These are phyloP conservation scores for Botrylloides violaceus DNA, from an alignment of 23 tunicate genomes.

Conservation along the genomic window DNA sequence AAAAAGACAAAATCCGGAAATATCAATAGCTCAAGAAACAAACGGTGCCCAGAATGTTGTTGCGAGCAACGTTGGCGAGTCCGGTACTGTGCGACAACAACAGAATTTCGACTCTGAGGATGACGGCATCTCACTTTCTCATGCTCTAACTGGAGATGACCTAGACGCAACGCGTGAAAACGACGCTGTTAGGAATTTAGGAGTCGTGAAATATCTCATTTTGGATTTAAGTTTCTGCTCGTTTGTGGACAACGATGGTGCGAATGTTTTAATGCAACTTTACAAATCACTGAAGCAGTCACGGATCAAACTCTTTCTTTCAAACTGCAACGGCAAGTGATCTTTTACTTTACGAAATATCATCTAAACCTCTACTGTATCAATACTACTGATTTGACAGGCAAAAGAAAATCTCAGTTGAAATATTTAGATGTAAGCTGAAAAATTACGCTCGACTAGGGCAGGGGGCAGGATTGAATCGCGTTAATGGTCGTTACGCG, in stretches of 20 bases:
- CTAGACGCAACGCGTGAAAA: background rate
- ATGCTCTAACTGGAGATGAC: background rate
- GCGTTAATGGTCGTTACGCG: too few relatives aligned
- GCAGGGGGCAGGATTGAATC: too few relatives aligned
- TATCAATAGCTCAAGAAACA: background rate
- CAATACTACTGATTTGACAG: too few relatives aligned
- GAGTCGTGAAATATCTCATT: constrained; percentile 23
- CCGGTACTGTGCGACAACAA: background rate
- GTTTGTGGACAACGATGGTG: constrained; percentile 77
- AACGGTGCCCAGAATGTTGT: background rate
- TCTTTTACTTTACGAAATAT: too few relatives aligned
- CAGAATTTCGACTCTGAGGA: background rate
- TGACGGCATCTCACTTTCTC: constrained; percentile 1
- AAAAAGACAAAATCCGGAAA: constrained; percentile 13
- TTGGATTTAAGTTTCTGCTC: constrained; percentile 57
- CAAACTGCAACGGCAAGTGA: constrained; percentile 29
- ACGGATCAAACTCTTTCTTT: constrained; percentile 22
- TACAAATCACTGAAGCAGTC: background rate
- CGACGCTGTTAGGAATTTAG: background rate
- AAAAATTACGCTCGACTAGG: too few relatives aligned
- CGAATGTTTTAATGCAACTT: constrained; percentile 20
- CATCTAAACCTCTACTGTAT: too few relatives aligned
- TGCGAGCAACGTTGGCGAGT: background rate
- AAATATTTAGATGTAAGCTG: too few relatives aligned
- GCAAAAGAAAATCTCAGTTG: too few relatives aligned